Conservation (phyloP, 2,888 invertebrate genomes). For the Lobophora halterata region DNA sequence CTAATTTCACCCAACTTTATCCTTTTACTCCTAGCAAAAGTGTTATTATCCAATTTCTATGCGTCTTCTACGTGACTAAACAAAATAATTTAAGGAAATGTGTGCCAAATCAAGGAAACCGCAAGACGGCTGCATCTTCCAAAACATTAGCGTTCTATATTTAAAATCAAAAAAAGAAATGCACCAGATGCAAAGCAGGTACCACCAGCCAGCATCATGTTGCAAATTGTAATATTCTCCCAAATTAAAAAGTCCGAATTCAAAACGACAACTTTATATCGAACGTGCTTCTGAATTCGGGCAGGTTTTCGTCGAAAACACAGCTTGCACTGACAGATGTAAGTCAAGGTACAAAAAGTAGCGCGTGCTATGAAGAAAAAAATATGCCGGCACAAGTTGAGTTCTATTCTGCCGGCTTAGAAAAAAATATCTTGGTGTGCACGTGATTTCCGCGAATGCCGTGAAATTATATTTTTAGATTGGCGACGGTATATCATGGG, state of each 20-base stretch:
- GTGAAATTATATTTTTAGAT: conserved; percentile 58
- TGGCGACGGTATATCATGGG: conserved; percentile 8
- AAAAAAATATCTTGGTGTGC: conserved; percentile 30
- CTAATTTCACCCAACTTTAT: too few species aligned
- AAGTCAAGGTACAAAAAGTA: conserved; percentile 67
- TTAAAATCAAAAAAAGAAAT: conserved; percentile 60
- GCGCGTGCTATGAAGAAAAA: conserved; percentile 71
- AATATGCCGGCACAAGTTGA: conserved; percentile 78
- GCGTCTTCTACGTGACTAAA: conserved; percentile 21
- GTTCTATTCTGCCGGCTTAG: conserved; percentile 48
- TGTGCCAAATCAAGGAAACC: conserved; percentile 35
- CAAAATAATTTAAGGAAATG: conserved; percentile 37
- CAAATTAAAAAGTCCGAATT: conserved; percentile 32
- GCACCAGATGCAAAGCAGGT: conserved; percentile 76
- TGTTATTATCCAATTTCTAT: conserved; percentile 3
- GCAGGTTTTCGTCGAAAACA: conserved; percentile 56
- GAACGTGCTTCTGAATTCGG: conserved; percentile 34
- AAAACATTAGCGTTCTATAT: conserved; percentile 57
- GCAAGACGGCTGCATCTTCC: conserved; percentile 42
- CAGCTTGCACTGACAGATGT: conserved; percentile 76
- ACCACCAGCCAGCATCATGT: conserved; percentile 66
- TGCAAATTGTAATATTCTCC: conserved; percentile 61
- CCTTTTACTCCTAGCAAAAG: too few species aligned
- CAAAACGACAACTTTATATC: not conserved
- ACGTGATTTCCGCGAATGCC: conserved; percentile 61